Percentiles rank a stretch among this genome's conserved stretches.
Evolutionary conservation across 2,113 vertebrate species (phyloP).

Genomic region (Meriones unguiculatus): DNA sequence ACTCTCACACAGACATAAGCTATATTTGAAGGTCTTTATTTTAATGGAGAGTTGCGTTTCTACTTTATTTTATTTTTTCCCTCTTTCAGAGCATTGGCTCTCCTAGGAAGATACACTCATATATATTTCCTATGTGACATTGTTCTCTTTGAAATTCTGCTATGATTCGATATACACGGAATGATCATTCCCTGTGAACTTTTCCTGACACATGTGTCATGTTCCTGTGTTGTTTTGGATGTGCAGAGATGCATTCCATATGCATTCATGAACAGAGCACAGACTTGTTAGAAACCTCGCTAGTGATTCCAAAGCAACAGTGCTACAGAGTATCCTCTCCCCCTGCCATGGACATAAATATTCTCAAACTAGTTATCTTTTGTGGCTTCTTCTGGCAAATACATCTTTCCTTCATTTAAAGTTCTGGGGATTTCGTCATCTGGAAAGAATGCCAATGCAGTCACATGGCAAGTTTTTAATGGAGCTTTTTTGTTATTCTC

Average conservation of each 20-base stretch:
- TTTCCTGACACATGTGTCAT: neutral
- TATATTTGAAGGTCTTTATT: neutral
- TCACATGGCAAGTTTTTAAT: neutral
- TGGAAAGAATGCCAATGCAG: neutral
- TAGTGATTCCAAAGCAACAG: neutral
- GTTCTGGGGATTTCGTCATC: neutral
- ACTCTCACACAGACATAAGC: neutral
- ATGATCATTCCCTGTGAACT: neutral
- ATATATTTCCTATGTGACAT: neutral
- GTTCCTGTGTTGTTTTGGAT: neutral
- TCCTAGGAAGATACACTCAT: neutral
- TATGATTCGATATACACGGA: neutral
- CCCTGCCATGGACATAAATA: neutral
- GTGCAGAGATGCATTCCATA: neutral
- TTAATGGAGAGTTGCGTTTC: neutral
- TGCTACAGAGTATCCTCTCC: neutral
- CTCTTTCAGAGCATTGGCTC: neutral
- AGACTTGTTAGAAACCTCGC: neutral
- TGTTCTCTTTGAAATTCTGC: neutral
- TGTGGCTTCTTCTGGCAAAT: neutral
- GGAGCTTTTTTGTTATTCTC: neutral
- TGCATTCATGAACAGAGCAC: neutral
- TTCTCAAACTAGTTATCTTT: neutral
- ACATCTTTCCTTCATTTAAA: neutral
- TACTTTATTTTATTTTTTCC: neutral